Conservation (phyloP, 2,113 vertebrate genomes). For the Larimichthys polyactis region DNA sequence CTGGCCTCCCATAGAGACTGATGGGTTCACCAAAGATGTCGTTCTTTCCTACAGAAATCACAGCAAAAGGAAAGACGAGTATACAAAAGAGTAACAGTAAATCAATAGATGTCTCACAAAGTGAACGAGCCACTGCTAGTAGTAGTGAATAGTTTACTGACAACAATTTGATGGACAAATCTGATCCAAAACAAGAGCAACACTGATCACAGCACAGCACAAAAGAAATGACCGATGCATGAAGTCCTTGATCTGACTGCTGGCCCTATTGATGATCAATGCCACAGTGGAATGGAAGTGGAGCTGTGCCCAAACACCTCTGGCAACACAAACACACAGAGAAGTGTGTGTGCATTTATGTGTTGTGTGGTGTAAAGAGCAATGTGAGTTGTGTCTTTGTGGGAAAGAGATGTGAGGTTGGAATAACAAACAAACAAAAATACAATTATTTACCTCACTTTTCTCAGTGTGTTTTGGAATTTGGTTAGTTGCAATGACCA, state of each 20-base stretch:
- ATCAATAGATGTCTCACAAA: neutral
- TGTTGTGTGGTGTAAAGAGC: conserved; percentile 9
- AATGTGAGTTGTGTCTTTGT: conserved; percentile 10
- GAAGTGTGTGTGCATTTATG: conserved; percentile 7
- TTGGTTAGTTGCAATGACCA: neutral
- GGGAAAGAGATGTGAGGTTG: neutral
- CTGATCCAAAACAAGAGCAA: neutral
- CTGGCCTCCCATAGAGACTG: conserved; percentile 90
- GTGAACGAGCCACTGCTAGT: neutral
- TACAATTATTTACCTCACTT: neutral
- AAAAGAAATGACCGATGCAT: conserved; percentile 49
- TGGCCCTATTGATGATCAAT: conserved; percentile 76
- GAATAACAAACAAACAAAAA: neutral
- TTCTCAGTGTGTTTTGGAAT: no score
- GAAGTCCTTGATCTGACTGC: conserved; percentile 37
- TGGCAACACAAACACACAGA: conserved; percentile 58
- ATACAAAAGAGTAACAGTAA: no score
- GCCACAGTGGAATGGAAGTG: conserved; percentile 73
- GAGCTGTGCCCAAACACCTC: conserved; percentile 78
- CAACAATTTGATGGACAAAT: neutral
- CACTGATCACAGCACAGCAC: neutral
- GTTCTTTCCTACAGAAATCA: conserved; percentile 65
- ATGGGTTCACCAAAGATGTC: conserved; percentile 98
- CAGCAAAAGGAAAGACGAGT: neutral
- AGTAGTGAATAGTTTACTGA: neutral